Conservation (phyloP, 1,140 invertebrate species). For the Spodoptera frugiperda region DNA sequence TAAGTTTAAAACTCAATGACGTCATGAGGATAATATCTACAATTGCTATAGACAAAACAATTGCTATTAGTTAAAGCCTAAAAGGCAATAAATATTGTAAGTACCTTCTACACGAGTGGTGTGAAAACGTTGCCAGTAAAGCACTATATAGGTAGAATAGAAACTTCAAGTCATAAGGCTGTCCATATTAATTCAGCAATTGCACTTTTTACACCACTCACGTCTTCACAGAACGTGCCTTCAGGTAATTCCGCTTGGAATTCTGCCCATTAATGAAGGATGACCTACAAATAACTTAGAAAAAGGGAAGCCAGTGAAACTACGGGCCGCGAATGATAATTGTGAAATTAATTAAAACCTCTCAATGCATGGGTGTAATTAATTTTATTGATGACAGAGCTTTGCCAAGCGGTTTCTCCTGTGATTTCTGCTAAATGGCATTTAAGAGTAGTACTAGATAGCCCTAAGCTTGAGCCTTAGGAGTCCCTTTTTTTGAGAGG, state of each 20-base stretch:
- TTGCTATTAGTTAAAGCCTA: too few relatives aligned
- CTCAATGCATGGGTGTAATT: not conserved
- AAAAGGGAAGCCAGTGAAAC: conserved; percentile 34
- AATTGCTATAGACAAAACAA: too few relatives aligned
- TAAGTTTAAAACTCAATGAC: too few relatives aligned
- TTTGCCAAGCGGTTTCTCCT: too few relatives aligned
- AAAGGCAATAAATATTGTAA: too few relatives aligned
- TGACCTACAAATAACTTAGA: conserved; percentile 43
- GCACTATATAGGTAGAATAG: not conserved
- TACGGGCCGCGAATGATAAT: conserved; percentile 21
- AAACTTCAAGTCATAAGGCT: not conserved
- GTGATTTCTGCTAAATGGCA: too few relatives aligned
- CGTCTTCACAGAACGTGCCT: conserved; percentile 25
- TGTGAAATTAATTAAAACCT: conserved; percentile 14
- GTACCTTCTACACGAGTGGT: not conserved
- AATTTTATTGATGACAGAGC: too few relatives aligned
- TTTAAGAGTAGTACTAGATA: too few relatives aligned
- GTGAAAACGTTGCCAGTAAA: not conserved
- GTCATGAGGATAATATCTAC: too few relatives aligned
- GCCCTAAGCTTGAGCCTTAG: too few relatives aligned
- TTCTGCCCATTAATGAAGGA: conserved; percentile 44
- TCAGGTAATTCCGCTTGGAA: conserved; percentile 40
- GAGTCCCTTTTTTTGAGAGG: too few relatives aligned
- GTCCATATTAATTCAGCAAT: not conserved
- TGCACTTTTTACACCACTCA: conserved; percentile 27